A percentile compares a stretch with the other conserved stretches of the same genome.
Evolutionary conservation across 1,140 invertebrate species (phyloP).

Genomic region (Conus betulinus): DNA sequence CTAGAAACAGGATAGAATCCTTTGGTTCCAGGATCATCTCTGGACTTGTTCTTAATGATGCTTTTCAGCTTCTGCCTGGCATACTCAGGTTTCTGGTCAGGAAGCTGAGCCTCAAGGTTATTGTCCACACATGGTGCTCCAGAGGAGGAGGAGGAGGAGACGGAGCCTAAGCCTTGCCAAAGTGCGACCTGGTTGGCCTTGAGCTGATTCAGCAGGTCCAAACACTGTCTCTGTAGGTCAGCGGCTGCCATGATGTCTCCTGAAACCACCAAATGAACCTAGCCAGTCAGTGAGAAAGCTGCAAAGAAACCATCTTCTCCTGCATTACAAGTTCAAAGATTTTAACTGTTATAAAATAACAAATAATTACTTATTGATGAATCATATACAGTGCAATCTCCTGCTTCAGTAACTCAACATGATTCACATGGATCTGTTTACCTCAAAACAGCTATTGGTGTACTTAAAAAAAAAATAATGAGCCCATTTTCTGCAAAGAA

Average conservation of each 20-base stretch:
- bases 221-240: slow-evolving; percentile 29
- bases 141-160: background rate
- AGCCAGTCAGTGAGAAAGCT: too few species aligned
- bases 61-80: slow-evolving; percentile 26
- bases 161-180: background rate
- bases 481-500: too few species aligned
- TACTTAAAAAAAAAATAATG: too few species aligned
- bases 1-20: background rate
- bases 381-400: too few species aligned
- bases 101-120: background rate
- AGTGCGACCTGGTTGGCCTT: slow-evolving; percentile 17
- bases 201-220: slow-evolving; percentile 15
- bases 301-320: too few species aligned
- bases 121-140: background rate
- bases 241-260: background rate
- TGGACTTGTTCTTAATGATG: slow-evolving; percentile 15
- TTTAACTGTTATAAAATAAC: too few species aligned
- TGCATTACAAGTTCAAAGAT: too few species aligned
- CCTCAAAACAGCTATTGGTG: too few species aligned
- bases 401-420: too few species aligned
- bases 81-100: slow-evolving; percentile 19
- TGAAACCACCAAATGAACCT: background rate
- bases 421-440: too few species aligned
- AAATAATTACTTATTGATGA: too few species aligned
- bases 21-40: background rate